Evolutionary conservation across 2,797 vertebrate species (phyloP).

Genomic region (Gadopsis bispinosus): DNA sequence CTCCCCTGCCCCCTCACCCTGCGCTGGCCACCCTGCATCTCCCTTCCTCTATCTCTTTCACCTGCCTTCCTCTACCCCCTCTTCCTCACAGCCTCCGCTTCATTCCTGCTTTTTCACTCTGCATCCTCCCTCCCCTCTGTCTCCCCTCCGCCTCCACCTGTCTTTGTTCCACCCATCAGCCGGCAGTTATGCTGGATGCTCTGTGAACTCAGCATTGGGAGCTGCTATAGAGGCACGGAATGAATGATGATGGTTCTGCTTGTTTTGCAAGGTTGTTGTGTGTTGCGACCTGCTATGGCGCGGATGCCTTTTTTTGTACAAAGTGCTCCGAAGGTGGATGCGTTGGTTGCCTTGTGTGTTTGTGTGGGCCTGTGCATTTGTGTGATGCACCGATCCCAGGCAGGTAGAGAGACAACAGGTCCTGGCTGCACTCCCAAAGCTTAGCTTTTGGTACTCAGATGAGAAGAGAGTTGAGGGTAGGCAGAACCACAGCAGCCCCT

Average conservation of each 20-base stretch:
- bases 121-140: neutral
- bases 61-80: neutral
- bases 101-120: conserved; percentile 29
- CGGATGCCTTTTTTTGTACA: conserved; percentile 47
- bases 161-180: conserved; percentile 62
- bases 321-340: conserved; percentile 51
- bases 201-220: conserved; percentile 33
- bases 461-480: conserved; percentile 41
- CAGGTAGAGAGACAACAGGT: conserved; percentile 74
- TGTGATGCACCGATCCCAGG: conserved; percentile 39
- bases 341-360: conserved; percentile 16
- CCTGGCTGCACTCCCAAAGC: conserved; percentile 62
- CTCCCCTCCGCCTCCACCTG: conserved; percentile 49
- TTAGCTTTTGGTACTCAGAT: conserved; percentile 51
- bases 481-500: conserved; percentile 83
- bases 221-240: conserved; percentile 42
- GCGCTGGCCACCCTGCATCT: conserved; percentile 1
- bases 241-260: conserved; percentile 62
- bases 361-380: neutral
- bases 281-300: conserved; percentile 67
- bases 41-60: neutral
- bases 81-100: conserved; percentile 14
- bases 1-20: conserved; percentile 16
- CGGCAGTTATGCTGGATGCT: conserved; percentile 45
- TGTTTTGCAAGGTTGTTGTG: conserved; percentile 64